A percentile compares a stretch with the other conserved stretches of the same genome.
Conservation (phyloP, 1,140 invertebrate species). For the Bombus huntii region DNA sequence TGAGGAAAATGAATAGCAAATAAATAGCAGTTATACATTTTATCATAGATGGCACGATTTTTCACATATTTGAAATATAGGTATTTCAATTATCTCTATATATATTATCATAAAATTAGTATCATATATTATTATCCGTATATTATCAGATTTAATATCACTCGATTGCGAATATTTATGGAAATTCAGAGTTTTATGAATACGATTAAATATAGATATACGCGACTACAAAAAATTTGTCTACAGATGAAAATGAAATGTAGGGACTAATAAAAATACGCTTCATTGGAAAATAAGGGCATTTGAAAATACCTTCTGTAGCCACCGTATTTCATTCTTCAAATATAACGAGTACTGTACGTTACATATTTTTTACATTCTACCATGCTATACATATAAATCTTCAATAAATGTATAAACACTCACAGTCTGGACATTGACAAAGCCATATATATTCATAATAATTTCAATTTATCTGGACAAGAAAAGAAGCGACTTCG, state of each 20-base stretch:
- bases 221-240: too few relatives aligned
- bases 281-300: not conserved
- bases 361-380: not conserved
- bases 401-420: not conserved
- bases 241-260: not conserved
- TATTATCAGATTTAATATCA: not conserved
- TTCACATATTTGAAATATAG: not conserved
- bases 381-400: not conserved
- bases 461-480: not conserved
- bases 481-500: slow-evolving; percentile 31
- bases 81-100: not conserved
- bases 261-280: not conserved
- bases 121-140: too few relatives aligned
- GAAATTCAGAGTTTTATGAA: not conserved
- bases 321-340: not conserved
- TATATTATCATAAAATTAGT: too few relatives aligned
- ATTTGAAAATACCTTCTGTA: not conserved
- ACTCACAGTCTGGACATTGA: not conserved
- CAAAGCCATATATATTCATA: not conserved
- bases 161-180: not conserved
- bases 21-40: not conserved
- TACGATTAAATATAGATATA: too few relatives aligned
- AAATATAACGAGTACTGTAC: not conserved
- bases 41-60: not conserved
- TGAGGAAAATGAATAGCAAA: not conserved